Evolutionary conservation across 2,113 vertebrate genomes (phyloP), one percentile per base, ranked within the genome.

Genomic region (Numenius arquata): DNA sequence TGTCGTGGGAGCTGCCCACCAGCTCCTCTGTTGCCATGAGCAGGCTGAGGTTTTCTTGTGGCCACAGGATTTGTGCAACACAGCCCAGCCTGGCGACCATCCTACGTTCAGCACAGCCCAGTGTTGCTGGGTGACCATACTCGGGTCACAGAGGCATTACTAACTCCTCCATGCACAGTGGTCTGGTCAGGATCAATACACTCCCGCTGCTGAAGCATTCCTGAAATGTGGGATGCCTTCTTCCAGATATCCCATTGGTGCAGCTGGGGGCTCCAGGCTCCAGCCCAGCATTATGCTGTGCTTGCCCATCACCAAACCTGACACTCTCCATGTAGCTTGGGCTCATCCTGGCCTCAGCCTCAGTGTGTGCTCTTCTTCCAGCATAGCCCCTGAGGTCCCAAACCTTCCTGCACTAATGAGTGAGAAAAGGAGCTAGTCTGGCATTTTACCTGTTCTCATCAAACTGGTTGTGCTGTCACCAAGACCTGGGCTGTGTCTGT

Each of bases 81-180:
- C 38, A 71, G 76, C 62, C 20, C 62, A 40, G 52, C 18, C 45
- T 40, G 34, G 26, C 2, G 8, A 27, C 8, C 36, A 9, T 34
- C 15, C 8, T 14, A 3, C 0, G 0, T 14, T 25, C 48, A 30
- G 71, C 36, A 15, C 26, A 55, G 53, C 45, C 23, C 58, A 34
- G 45, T n/a, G n/a, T n/a, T n/a, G n/a, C n/a, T n/a, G n/a, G n/a
- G n/a, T n/a, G n/a, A n/a, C n/a, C n/a, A n/a, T n/a, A n/a, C 55
- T 77, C n/a, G 11, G 27, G 13, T 40, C 4, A 1, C 2, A 9
- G 45, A n/a, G 17, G 22, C 32, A 29, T n/a, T 50, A 4, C 29
- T 8, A 11, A 7, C 52, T 78, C 56, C 43, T 47, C 1, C 3
- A 8, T 55, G 45, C 72, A 26, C 47, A 9, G 58, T 8, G 19